Evolutionary conservation across 2,888 invertebrate species (phyloP).

Genomic region (Sphaerophoria rueppellii): DNA sequence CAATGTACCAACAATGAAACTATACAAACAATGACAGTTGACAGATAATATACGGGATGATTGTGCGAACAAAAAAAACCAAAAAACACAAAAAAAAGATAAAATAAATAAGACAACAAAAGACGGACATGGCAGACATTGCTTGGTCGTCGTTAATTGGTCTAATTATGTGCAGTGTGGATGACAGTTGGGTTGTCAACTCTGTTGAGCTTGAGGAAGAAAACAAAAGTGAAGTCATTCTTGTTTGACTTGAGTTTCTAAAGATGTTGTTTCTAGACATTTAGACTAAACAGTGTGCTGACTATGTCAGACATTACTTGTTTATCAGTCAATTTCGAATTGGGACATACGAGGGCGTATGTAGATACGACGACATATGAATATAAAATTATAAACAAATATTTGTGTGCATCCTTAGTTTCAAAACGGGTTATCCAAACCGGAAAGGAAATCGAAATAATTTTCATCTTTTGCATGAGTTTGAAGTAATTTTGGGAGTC

Average conservation of each 20-base stretch:
- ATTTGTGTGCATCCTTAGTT: too few species aligned
- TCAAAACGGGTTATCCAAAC: too few species aligned
- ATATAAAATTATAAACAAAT: too few species aligned
- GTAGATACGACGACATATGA: too few species aligned
- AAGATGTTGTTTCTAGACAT: not conserved
- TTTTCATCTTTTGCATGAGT: too few species aligned
- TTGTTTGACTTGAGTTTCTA: too few species aligned
- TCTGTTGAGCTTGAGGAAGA: slow-evolving; percentile 6
- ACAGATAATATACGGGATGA: not conserved
- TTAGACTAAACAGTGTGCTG: too few species aligned
- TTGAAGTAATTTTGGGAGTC: too few species aligned
- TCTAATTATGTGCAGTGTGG: slow-evolving; percentile 55
- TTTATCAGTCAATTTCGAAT: too few species aligned
- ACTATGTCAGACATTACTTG: too few species aligned
- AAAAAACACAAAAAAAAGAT: not conserved
- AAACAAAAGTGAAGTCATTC: slow-evolving; percentile 41
- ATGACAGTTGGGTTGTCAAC: slow-evolving; percentile 36
- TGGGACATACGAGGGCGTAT: too few species aligned
- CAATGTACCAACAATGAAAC: slow-evolving; percentile 54
- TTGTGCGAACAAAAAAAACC: slow-evolving; percentile 7
- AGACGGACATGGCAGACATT: not conserved
- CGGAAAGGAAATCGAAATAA: too few species aligned
- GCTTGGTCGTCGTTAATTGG: slow-evolving; percentile 40
- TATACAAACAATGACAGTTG: slow-evolving; percentile 23
- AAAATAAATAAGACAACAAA: not conserved